These are phyloP conservation scores for Epirrhoe tristata DNA, from an alignment of 2,888 invertebrate species.

Conservation along the genomic window DNA sequence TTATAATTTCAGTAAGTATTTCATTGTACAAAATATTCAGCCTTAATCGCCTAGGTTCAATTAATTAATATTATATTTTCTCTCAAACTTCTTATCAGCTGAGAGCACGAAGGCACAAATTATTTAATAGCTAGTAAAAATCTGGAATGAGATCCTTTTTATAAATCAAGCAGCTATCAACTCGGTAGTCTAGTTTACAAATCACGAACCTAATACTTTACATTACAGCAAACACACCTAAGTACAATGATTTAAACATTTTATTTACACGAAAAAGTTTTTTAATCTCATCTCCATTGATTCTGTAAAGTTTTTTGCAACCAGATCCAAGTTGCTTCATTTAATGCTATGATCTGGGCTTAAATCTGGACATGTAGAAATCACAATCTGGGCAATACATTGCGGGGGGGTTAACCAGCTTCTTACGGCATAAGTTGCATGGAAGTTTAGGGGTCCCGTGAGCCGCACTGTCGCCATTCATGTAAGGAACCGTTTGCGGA, in stretches of 20 bases:
- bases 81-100: constrained; percentile 12
- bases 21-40: constrained; percentile 38
- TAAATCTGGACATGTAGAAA: constrained; percentile 95
- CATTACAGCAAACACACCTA: background rate
- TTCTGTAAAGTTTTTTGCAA: constrained; percentile 14
- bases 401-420: constrained; percentile 90
- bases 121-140: constrained; percentile 46
- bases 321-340: constrained; percentile 19
- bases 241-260: background rate
- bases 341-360: constrained; percentile 85
- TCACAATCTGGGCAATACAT: constrained; percentile 96
- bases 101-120: constrained; percentile 23
- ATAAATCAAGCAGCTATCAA: constrained; percentile 42
- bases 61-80: constrained; percentile 18
- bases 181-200: constrained; percentile 13
- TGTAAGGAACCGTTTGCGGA: constrained; percentile 64
- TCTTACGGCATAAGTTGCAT: constrained; percentile 95
- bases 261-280: constrained; percentile 24
- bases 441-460: constrained; percentile 85
- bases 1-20: constrained; percentile 32
- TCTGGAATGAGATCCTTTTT: constrained; percentile 75
- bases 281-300: constrained; percentile 16
- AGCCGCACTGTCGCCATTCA: constrained; percentile 53
- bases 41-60: constrained; percentile 30
- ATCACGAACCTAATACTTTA: constrained; percentile 1